These are phyloP conservation scores for Zeuzera pyrina DNA, from an alignment of 2,888 invertebrate species.

Conservation along the genomic window DNA sequence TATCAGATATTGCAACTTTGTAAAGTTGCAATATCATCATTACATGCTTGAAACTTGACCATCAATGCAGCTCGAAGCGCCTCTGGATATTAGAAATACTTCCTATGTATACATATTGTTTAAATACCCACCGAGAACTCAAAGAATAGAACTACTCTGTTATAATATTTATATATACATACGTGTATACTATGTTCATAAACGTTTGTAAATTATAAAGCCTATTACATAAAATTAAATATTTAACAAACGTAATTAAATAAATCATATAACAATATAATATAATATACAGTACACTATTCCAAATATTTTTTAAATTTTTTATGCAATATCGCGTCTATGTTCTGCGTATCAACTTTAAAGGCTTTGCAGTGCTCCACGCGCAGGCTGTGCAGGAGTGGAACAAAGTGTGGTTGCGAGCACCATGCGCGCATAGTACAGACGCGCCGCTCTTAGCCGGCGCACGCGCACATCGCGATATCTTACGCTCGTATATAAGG, in stretches of 20 bases:
- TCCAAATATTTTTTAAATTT: too few species aligned
- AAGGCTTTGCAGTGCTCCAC: conserved; percentile 31
- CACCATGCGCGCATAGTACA: conserved; percentile 41
- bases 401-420: conserved; percentile 27
- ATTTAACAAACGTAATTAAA: neutral
- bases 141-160: too few species aligned
- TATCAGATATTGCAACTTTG: too few species aligned
- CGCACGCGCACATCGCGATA: conserved; percentile 63
- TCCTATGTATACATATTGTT: too few species aligned
- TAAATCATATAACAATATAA: too few species aligned
- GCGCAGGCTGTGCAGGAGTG: conserved; percentile 48
- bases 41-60: too few species aligned
- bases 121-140: too few species aligned
- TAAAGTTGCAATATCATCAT: too few species aligned
- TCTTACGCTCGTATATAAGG: conserved; percentile 45
- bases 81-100: too few species aligned
- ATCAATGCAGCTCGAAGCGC: too few species aligned
- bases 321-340: conserved; percentile 9
- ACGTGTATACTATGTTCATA: neutral
- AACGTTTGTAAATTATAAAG: neutral
- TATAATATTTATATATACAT: neutral
- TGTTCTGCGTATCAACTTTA: conserved; percentile 25
- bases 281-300: too few species aligned
- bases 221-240: neutral
- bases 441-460: conserved; percentile 41